phyloP scores from a whole-genome alignment of 2,888 invertebrate species.

The Drosophila paramelanica region DNA sequence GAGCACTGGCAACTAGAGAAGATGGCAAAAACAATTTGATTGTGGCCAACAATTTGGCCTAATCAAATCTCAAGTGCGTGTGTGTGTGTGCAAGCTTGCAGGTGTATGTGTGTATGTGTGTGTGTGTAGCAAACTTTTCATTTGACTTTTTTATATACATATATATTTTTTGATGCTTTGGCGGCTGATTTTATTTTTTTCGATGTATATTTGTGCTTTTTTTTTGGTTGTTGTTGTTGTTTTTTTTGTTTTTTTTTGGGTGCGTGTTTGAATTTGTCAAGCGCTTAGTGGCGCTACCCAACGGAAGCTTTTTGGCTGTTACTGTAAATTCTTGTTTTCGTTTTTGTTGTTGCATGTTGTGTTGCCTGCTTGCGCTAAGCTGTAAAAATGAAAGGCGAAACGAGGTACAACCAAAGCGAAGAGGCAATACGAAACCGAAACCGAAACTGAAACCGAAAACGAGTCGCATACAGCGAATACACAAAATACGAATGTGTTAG shows the following conservation, averaged over 20 bases:
- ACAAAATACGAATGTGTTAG: conserved; percentile 42
- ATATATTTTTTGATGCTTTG: conserved; percentile 1
- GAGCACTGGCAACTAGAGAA: conserved; percentile 11
- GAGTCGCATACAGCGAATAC: conserved; percentile 46
- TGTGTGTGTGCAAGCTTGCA: neutral
- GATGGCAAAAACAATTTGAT: conserved; percentile 16
- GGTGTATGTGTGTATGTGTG: neutral
- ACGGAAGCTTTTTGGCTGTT: conserved; percentile 62
- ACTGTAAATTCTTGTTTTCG: conserved; percentile 29
- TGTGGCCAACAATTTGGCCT: conserved; percentile 13
- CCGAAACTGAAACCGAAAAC: conserved; percentile 26
- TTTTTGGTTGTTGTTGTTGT: neutral
- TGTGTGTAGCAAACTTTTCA: neutral
- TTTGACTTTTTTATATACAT: neutral
- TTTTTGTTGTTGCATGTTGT: neutral
- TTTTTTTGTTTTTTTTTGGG: neutral
- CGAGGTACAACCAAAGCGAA: conserved; percentile 29
- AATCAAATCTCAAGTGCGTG: conserved; percentile 18
- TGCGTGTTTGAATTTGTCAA: conserved; percentile 16
- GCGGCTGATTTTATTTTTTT: neutral
- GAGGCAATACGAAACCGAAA: conserved; percentile 45
- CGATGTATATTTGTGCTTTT: neutral
- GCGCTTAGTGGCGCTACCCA: conserved; percentile 66
- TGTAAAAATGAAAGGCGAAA: conserved; percentile 40
- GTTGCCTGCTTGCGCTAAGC: conserved; percentile 13